Evolutionary conservation across 2,113 vertebrate species (phyloP).

Genomic region (Gobio gobio): DNA sequence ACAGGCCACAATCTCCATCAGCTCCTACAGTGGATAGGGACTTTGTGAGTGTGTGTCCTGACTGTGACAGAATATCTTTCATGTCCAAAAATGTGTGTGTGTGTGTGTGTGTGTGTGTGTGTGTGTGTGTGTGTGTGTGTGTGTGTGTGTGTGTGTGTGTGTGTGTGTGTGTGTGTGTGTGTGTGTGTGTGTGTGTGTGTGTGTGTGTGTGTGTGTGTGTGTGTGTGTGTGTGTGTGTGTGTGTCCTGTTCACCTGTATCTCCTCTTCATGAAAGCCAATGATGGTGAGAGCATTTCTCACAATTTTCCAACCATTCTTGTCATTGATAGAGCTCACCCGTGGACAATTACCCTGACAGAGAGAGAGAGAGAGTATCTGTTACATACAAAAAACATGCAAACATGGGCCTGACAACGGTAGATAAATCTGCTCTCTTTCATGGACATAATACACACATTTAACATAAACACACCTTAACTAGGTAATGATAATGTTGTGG

Average conservation of each 20-base stretch:
- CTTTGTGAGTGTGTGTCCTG: background rate
- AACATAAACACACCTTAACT: conserved; percentile 82
- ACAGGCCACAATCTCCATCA: conserved; percentile 89
- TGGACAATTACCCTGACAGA: conserved; percentile 89
- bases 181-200: background rate
- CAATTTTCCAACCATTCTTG: conserved; percentile 92
- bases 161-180: background rate
- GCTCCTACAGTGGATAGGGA: conserved; percentile 75
- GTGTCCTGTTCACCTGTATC: conserved; percentile 80
- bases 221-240: background rate
- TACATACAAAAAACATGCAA: background rate
- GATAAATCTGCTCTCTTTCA: background rate
- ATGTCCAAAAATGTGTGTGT: background rate
- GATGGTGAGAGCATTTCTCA: conserved; percentile 85
- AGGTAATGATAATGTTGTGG: conserved; percentile 91
- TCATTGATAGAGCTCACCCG: conserved; percentile 95
- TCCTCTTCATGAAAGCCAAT: conserved; percentile 89
- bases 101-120: background rate
- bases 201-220: background rate
- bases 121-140: background rate
- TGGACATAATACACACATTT: background rate
- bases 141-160: background rate
- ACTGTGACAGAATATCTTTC: too few relatives aligned
- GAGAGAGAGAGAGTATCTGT: background rate
- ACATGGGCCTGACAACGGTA: background rate